Evolutionary conservation across 2,888 invertebrate genomes (phyloP).

Genomic region (Hemistola chrysoprasaria): DNA sequence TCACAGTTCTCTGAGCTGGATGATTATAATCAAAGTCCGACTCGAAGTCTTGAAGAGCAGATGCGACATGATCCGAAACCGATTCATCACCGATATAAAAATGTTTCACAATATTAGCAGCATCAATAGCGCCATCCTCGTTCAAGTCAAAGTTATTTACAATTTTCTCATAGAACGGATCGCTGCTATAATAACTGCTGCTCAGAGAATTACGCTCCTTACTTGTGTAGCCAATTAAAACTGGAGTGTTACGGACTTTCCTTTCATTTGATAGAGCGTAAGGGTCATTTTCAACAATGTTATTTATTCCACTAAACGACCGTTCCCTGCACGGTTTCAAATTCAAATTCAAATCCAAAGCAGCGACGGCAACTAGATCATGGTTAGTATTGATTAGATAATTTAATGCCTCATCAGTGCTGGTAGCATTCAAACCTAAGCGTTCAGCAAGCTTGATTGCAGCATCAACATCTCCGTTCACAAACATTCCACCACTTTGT

Average conservation of each 20-base stretch:
- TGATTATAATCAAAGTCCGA: slow-evolving; percentile 64
- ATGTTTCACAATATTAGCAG: slow-evolving; percentile 50
- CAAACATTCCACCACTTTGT: slow-evolving; percentile 59
- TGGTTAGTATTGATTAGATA: slow-evolving; percentile 52
- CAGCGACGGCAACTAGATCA: slow-evolving; percentile 56
- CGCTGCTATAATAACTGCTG: slow-evolving; percentile 47
- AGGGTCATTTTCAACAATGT: slow-evolving; percentile 62
- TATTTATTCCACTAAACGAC: slow-evolving; percentile 64
- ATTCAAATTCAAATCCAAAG: slow-evolving; percentile 47
- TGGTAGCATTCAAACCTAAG: slow-evolving; percentile 57
- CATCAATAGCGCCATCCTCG: slow-evolving; percentile 41
- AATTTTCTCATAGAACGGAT: slow-evolving; percentile 59
- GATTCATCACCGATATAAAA: slow-evolving; percentile 68
- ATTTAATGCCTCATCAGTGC: slow-evolving; percentile 54
- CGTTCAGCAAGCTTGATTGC: slow-evolving; percentile 59
- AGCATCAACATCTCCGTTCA: slow-evolving; percentile 51
- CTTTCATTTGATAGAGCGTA: slow-evolving; percentile 53
- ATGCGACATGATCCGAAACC: slow-evolving; percentile 42
- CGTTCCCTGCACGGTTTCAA: slow-evolving; percentile 65
- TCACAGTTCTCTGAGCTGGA: slow-evolving; percentile 58
- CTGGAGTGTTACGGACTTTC: slow-evolving; percentile 59
- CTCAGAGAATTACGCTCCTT: slow-evolving; percentile 45
- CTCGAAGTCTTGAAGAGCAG: slow-evolving; percentile 54
- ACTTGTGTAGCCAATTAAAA: slow-evolving; percentile 65
- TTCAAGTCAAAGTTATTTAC: slow-evolving; percentile 57